phyloP scores from a whole-genome alignment of 2,888 invertebrate genomes.

The Megamerina dolium region DNA sequence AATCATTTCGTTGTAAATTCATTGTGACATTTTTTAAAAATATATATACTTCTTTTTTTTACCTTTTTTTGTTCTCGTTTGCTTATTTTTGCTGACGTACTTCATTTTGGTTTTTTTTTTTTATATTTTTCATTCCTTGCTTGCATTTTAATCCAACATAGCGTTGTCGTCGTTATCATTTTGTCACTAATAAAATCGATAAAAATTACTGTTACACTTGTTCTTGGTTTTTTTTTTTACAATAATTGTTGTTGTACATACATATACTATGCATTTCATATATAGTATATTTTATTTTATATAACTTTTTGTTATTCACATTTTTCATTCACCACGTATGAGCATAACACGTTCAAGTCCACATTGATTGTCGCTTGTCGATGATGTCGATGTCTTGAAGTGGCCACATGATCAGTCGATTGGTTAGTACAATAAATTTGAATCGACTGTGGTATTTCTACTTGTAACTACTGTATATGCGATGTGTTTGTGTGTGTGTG shows the following conservation, averaged over 20 bases:
- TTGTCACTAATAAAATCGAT: conserved; percentile 1
- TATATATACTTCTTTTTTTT: conserved; percentile 23
- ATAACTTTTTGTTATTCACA: not conserved
- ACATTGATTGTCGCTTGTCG: conserved; percentile 13
- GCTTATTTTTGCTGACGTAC: not conserved
- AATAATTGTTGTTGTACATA: not conserved
- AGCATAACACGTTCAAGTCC: conserved; percentile 26
- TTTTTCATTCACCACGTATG: conserved; percentile 24
- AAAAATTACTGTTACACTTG: not conserved
- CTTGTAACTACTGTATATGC: too few species aligned
- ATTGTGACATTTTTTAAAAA: conserved; percentile 26
- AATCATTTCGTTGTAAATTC: conserved; percentile 31
- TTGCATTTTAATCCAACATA: not conserved
- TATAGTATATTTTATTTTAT: not conserved
- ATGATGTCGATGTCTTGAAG: not conserved
- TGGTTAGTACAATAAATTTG: too few species aligned
- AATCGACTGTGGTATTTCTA: too few species aligned
- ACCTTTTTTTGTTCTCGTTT: conserved; percentile 10
- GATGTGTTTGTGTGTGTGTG: too few species aligned
- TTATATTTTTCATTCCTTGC: not conserved
- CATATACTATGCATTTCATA: not conserved
- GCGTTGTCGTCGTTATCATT: not conserved
- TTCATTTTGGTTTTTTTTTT: not conserved
- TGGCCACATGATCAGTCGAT: too few species aligned
- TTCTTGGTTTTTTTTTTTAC: not conserved